Base-by-base conservation (phyloP, 2,113 vertebrate genomes). In the Oplegnathus fasciatus region DNA sequence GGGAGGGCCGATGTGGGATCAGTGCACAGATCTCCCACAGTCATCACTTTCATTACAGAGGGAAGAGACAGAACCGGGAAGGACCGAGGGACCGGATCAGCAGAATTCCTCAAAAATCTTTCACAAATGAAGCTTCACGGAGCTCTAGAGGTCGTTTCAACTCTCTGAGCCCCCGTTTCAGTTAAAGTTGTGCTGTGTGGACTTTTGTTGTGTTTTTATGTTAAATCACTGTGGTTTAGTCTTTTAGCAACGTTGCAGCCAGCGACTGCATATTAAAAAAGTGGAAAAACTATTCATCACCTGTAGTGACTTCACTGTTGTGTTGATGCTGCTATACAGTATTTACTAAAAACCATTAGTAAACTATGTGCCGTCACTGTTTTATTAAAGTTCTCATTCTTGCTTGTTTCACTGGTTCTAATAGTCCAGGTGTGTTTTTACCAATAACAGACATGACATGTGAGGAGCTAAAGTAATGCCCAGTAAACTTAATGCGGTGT, bases 1-100 rank as follows among this genome's bases (percentile, higher is more conserved):
- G 50, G 68, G 37, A 50, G 70, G 50, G 83, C 86, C 88, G 86
- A 92, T 75, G 79, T 58, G 86, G 83, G 89, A 91, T 81, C 87
- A 73, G 78, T 0, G 66, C 65, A 2, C 58, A 4, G 28, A 79
- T 72, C 78, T 89, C 52, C 64, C 14, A 26, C 40, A 62, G 79
- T 89, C 80, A 82, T 79, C 72, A 61, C 42, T 88, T 91, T 80
- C 69, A 58, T 71, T 62, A 50, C 67, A 26, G 28, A 58, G 30
- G 42, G 67, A 40, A 17, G 37, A 37, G 18, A 67, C 68, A 50
- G 60, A 62, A 84, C 30, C 24, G 15, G 3, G 77, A 44, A 64
- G 80, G 78, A 86, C 74, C 65, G 6, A 54, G 70, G 54, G 80
- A 83, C 52, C 24, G 30, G 78, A 89, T 93, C 92, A 89, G 89